Conservation (phyloP, 2,113 vertebrate genomes). For the Eptesicus fuscus region DNA sequence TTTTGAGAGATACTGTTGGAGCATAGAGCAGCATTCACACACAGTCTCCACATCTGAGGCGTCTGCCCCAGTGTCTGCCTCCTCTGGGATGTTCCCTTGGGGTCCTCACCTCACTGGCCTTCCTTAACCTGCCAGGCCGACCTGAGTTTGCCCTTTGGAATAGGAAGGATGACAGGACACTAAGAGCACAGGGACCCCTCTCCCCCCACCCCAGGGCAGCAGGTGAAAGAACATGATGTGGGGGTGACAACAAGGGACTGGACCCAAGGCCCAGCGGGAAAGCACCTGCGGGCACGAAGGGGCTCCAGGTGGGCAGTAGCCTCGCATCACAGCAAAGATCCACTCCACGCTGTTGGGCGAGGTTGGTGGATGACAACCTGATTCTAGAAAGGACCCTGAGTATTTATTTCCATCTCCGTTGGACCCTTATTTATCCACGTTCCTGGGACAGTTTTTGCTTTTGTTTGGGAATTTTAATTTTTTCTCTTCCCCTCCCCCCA, state of each 20-base stretch:
- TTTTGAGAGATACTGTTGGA: neutral
- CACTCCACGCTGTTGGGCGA: neutral
- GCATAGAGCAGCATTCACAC: neutral
- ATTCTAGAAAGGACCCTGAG: neutral
- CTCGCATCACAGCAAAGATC: neutral
- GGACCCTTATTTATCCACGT: neutral
- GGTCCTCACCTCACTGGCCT: neutral
- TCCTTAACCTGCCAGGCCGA: neutral
- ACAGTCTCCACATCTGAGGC: neutral
- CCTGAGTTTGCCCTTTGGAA: neutral
- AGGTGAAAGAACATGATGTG: neutral
- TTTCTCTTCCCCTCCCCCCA: no score
- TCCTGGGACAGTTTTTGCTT: neutral
- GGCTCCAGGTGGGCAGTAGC: neutral
- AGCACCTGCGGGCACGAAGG: fast-evolving
- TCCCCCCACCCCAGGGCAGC: neutral
- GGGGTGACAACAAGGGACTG: neutral
- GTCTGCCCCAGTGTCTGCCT: neutral
- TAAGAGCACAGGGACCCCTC: neutral
- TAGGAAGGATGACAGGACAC: neutral
- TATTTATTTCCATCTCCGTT: neutral
- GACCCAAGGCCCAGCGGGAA: neutral
- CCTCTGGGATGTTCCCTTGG: neutral
- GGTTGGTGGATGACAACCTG: no score
- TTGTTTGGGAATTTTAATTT: neutral